Evolutionary conservation across 1,140 invertebrate genomes (phyloP), one percentile per base, ranked within the genome.

Genomic region (Panagrolaimus sp.): DNA sequence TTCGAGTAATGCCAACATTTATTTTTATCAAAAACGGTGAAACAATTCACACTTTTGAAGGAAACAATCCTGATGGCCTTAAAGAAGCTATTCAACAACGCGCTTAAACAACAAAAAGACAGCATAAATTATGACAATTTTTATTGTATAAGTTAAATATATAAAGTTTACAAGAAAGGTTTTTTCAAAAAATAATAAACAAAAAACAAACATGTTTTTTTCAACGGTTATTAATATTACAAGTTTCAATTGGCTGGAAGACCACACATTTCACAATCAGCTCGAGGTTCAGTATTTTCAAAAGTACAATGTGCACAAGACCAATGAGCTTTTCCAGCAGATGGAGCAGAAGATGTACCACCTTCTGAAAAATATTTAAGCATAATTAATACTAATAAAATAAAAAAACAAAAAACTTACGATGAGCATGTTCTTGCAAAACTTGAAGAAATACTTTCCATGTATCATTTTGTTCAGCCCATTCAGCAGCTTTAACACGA

Each of bases 1-100:
- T 80, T 46, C 81, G 81, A 57, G 77, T 80, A n/a, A 80, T 80
- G 78, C 78, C 78, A 42, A 80, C 78, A 20, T 80, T 80, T 69
- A 62, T 79, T 47, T 81, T 80, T 63, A 65, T 80, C 63, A 81
- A 79, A 20, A 69, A 80, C 44, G 77, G 77, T 45, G 43, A 79
- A 47, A 44, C 77, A 14, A 23, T 79, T 20, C 74, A 75, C 46
- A 57, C 66, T 7, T 23, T 75, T 23, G 76, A 75, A 62, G 74
- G 74, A 14, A 75, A 78, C 38, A 75, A 79, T 44, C 66, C 53
- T 23, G 74, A 78, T 9, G 72, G 79, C 45, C 65, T 75, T 23
- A 25, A 57, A 11, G 51, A 57, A 16, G 51, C 51, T 4, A 38
- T 38, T 11, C 20, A 57, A 57, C 51, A 57, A 57, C 51, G 51